Evolutionary conservation across 1,140 invertebrate species (phyloP), one percentile per base, ranked within the genome.

Genomic region (Plectrocnemia conspersa): DNA sequence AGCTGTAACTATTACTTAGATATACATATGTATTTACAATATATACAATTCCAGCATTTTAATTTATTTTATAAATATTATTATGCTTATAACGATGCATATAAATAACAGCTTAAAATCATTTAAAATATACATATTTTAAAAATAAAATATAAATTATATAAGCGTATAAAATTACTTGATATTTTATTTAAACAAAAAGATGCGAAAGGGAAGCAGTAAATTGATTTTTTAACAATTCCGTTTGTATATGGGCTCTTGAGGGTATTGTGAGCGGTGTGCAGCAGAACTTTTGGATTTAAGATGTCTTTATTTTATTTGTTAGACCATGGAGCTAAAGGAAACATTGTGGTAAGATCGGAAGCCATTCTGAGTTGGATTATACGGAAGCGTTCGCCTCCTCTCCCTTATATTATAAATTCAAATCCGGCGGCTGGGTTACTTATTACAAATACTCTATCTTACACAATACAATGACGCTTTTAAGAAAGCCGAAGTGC

Each of bases 361-460:
- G 56, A 58, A 58, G 50, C 41, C 38, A 52, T 44, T 47, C 46
- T 41, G 56, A 58, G 56, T 53, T 47, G 50, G 47, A 58, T 58
- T 54, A 54, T 47, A 53, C 56, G 56, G 56, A 58, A 58, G 56
- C 52, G 27, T 52, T 52, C 48, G 40, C 50, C 50, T 49, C 40
- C 50, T 40, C 56, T 54, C 41, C 49, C 40, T 45, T 50, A 50
- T 35, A 47, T 58, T 54, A 46, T 47, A 52, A 57, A 57, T 52
- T 57, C 55, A 52, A 54, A 58, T 58, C 56, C 56, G 56, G 56
- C 50, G 56, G 50, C 50, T 35, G 23, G 50, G 56, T 54, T 50
- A 58, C 56, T 58, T 58, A 58, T 52, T 52, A 49, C 52, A 58
- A 48, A 53, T 44, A 42, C 49, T 48, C 52, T 53, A 54, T 58